Evolutionary conservation across 2,888 invertebrate genomes (phyloP).

Genomic region (Amphipoea oculea): DNA sequence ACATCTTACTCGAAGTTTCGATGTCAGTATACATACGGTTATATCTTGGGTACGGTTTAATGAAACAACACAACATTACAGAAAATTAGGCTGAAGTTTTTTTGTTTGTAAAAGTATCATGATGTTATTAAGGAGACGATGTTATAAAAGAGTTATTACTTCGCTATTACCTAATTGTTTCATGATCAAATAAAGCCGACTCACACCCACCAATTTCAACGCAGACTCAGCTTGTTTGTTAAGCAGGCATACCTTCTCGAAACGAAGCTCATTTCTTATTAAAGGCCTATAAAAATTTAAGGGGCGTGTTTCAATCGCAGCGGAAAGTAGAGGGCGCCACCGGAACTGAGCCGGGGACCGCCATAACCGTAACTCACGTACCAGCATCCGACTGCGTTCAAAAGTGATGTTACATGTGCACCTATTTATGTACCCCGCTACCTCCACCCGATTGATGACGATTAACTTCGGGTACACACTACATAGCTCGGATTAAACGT

Average conservation of each 20-base stretch:
- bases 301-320: conserved; percentile 70
- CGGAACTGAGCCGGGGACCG: conserved; percentile 74
- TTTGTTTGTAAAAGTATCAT: not conserved
- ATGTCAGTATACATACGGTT: conserved; percentile 5
- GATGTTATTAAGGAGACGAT: not conserved
- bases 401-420: conserved; percentile 78
- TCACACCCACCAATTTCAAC: conserved; percentile 37
- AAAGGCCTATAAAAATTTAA: conserved; percentile 67
- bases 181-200: conserved; percentile 20
- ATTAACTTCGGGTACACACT: conserved; percentile 72
- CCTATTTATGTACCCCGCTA: conserved; percentile 77
- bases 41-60: not conserved
- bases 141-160: conserved; percentile 5
- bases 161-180: not conserved
- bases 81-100: not conserved
- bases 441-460: conserved; percentile 76
- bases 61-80: not conserved
- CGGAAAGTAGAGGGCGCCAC: conserved; percentile 77
- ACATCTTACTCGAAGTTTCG: conserved; percentile 19
- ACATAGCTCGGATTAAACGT: conserved; percentile 52
- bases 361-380: conserved; percentile 83
- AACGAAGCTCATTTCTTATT: conserved; percentile 66
- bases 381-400: conserved; percentile 73
- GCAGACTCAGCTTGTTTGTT: conserved; percentile 28
- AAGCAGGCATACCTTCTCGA: conserved; percentile 57